Evolutionary conservation across 2,113 vertebrate genomes (phyloP).

Genomic region (Calyptomena viridis): DNA sequence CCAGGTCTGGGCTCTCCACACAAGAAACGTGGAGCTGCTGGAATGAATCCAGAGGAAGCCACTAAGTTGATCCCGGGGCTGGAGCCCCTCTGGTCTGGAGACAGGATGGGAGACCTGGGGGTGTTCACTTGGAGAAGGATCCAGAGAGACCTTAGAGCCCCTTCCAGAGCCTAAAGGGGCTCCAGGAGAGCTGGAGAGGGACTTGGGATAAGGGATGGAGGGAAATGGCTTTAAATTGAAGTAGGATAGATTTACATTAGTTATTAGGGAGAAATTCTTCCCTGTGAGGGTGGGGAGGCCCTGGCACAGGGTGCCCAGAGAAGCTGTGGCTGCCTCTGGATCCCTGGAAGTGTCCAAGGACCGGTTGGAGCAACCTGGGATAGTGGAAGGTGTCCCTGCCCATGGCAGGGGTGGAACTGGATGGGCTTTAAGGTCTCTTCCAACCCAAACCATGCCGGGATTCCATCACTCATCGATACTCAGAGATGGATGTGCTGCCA

Average conservation of each 20-base stretch:
- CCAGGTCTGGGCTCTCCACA: too few species aligned
- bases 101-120: too few species aligned
- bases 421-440: not conserved
- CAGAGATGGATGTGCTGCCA: not conserved
- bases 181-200: not conserved
- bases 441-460: not conserved
- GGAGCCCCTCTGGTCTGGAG: too few species aligned
- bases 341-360: not conserved
- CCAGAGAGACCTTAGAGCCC: not conserved
- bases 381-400: not conserved
- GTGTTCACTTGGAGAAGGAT: not conserved
- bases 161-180: not conserved
- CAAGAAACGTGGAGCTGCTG: too few species aligned
- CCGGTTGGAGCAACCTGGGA: not conserved
- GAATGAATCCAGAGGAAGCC: too few species aligned
- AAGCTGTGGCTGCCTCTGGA: not conserved
- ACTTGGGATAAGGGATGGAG: not conserved
- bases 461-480: not conserved
- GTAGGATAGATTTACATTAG: not conserved
- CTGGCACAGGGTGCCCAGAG: not conserved
- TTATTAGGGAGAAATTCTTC: not conserved
- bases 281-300: not conserved
- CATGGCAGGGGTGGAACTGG: not conserved
- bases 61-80: too few species aligned
- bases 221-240: not conserved